phyloP scores from a whole-genome alignment of 64 coral and sea anemone genomes.

The Pachyseris speciosa region DNA sequence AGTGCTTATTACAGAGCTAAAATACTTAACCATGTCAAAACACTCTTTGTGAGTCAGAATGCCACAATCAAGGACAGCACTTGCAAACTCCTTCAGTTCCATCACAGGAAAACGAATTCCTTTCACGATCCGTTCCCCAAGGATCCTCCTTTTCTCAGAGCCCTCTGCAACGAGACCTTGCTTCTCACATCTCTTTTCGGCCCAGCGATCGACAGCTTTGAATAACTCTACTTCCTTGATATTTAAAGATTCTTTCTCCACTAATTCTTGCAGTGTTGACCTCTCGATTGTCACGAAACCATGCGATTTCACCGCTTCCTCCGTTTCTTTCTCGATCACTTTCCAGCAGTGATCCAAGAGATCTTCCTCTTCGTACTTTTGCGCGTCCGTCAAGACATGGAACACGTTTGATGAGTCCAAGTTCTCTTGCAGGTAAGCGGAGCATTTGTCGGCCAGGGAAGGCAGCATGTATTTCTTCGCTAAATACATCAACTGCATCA shows the following conservation, averaged over 20 bases:
- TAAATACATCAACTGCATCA: constrained; percentile 41
- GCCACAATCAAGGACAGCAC: background rate
- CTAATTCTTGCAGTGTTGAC: constrained; percentile 16
- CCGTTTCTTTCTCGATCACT: constrained; percentile 21
- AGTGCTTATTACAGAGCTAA: constrained; percentile 4
- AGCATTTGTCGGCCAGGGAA: constrained; percentile 41
- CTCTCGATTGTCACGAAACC: constrained; percentile 2
- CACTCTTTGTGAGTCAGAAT: background rate
- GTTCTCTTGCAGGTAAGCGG: constrained; percentile 18
- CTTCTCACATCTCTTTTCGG: background rate
- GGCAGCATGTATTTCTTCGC: constrained; percentile 57
- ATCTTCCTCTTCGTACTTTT: constrained; percentile 9
- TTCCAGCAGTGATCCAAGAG: constrained; percentile 45
- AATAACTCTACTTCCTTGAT: constrained; percentile 24
- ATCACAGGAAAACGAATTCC: constrained; percentile 22
- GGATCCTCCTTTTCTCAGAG: constrained; percentile 7
- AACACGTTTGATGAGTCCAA: constrained; percentile 43
- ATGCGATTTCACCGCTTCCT: constrained; percentile 25
- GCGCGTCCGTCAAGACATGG: background rate
- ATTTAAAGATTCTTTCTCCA: constrained; percentile 15
- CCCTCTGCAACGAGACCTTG: constrained; percentile 1
- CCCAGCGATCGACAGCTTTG: constrained; percentile 32
- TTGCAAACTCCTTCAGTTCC: constrained; percentile 31
- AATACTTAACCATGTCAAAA: constrained; percentile 7
- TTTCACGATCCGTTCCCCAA: constrained; percentile 11